phyloP scores from a whole-genome alignment of 2,797 vertebrate genomes.

The Coccyzus lansbergi region DNA sequence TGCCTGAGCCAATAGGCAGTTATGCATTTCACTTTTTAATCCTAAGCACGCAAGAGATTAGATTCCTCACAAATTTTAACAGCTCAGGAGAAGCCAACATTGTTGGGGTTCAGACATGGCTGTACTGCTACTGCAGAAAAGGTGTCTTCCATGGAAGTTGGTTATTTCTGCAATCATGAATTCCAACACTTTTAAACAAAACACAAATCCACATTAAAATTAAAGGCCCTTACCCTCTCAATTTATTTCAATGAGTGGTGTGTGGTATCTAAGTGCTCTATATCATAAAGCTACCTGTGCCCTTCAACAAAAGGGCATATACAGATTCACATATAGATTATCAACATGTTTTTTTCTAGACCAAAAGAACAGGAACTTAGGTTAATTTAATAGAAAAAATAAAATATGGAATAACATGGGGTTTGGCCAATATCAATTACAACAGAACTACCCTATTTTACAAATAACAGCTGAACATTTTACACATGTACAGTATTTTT shows the following conservation, averaged over 20 bases:
- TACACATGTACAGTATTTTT: slow-evolving; percentile 87
- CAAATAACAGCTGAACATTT: slow-evolving; percentile 85
- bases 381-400: slow-evolving; percentile 87
- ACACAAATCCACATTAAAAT: not conserved
- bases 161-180: not conserved
- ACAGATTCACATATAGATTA: slow-evolving; percentile 43
- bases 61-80: not conserved
- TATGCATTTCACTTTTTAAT: not conserved
- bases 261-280: not conserved
- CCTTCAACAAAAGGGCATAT: not conserved
- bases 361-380: slow-evolving; percentile 79
- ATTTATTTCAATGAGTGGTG: not conserved
- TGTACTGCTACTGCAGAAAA: not conserved
- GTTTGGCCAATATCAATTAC: slow-evolving; percentile 83
- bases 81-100: not conserved
- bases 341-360: slow-evolving; percentile 72
- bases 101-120: not conserved
- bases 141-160: not conserved
- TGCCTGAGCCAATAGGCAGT: not conserved
- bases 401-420: slow-evolving; percentile 85
- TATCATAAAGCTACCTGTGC: not conserved
- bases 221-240: not conserved
- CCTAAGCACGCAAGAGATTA: not conserved
- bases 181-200: not conserved
- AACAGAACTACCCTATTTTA: slow-evolving; percentile 85